A percentile compares a stretch with the other conserved stretches of the same genome.
Evolutionary conservation across 2,797 vertebrate genomes (phyloP).

Genomic region (Momotus momota): DNA sequence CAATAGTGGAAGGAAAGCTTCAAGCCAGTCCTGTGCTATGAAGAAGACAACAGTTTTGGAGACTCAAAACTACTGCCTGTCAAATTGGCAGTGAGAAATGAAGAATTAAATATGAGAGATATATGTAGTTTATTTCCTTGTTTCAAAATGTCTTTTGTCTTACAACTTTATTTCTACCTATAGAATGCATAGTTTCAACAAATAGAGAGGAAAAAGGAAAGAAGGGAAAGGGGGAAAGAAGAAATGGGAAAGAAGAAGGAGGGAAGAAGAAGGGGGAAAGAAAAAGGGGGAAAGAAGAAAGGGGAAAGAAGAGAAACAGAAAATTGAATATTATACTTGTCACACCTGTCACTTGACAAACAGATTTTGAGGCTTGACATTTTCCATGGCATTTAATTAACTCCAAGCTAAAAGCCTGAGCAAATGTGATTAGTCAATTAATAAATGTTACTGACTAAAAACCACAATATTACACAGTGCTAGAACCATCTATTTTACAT

Average conservation of each 20-base stretch:
- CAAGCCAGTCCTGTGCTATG: background rate
- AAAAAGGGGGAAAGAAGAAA: no score
- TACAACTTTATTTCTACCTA: background rate
- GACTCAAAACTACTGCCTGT: background rate
- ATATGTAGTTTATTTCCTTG: background rate
- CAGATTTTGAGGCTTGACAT: background rate
- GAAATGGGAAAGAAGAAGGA: no score
- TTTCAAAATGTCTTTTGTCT: background rate
- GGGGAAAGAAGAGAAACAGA: no score
- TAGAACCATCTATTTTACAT: background rate
- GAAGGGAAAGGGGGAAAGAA: background rate
- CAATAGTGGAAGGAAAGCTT: background rate
- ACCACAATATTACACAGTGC: background rate
- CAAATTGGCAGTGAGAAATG: background rate
- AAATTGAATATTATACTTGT: background rate
- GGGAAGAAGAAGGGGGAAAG: no score
- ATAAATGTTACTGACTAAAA: conserved; percentile 17
- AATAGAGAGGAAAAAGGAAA: no score
- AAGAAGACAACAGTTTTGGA: background rate
- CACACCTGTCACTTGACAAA: background rate
- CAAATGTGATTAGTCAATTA: background rate
- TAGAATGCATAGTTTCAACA: background rate
- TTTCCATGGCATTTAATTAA: conserved; percentile 23
- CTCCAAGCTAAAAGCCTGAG: background rate
- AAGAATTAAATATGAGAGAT: background rate